Base-by-base conservation (phyloP, 2,888 invertebrate genomes). In the Polydrusus tereticollis region DNA sequence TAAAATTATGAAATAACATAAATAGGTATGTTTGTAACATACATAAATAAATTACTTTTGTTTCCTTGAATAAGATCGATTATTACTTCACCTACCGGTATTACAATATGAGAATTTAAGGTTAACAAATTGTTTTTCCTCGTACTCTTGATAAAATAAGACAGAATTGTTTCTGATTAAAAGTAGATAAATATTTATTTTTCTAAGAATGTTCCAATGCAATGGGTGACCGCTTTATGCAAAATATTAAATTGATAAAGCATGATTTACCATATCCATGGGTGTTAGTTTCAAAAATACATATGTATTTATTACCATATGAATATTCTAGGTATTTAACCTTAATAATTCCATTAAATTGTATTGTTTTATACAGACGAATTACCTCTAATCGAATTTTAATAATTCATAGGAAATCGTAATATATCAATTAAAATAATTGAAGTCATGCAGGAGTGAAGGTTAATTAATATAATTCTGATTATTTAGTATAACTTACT, bases 371-470 rank as follows among this genome's bases (percentile, higher is more conserved):
- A 55, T 29, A 55, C 3, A 18, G 29, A 55, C 52, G 18, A 29
- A 55, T 55, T 55, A 29, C 16, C 18, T 55, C 18, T 55, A 55
- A 55, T 55, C 52, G 52, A 26, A 29, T 55, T 29, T 55, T 55
- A 55, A 55, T 21, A 55, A 55, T 55, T 18, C 29, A 29, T 52
- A 29, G 26, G 23, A 52, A 47, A 52, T 26, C 6, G 29, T 29
- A 29, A 29, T 55, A 55, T 55, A 29, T 55, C 29, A 55, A 55
- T 29, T 55, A 55, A 55, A 55, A 55, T 55, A 55, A 55, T 33
- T 55, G 7, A 50, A 50, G 26, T 29, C 29, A 55, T 29, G 52
- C 52, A 10, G 3, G 7, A 18, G n/a, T 26, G 29, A 55, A 55
- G 52, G 52, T 29, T 55, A 33, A 29, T 47, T 45, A n/a, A n/a